phyloP scores from a whole-genome alignment of 2,888 invertebrate species.

The Drosophila buzzatii region DNA sequence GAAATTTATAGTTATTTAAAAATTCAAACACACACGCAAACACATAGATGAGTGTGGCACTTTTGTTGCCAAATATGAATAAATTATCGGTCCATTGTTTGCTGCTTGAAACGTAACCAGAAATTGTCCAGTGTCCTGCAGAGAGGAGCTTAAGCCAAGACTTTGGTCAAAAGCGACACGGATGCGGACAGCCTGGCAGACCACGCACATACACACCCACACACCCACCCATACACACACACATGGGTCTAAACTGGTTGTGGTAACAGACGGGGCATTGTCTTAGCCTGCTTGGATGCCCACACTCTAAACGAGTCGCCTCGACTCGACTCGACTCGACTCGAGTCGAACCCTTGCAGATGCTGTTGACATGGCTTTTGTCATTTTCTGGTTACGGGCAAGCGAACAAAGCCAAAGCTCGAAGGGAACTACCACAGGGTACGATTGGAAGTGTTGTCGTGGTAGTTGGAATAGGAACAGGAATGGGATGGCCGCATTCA shows the following conservation, averaged over 20 bases:
- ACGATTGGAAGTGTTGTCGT: not conserved
- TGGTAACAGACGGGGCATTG: slow-evolving; percentile 49
- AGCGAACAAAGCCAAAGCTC: slow-evolving; percentile 66
- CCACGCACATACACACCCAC: slow-evolving; percentile 12
- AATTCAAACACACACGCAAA: slow-evolving; percentile 55
- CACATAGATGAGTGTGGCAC: slow-evolving; percentile 35
- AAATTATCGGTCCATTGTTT: slow-evolving; percentile 77
- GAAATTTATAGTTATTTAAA: slow-evolving; percentile 81
- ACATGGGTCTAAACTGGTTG: slow-evolving; percentile 3
- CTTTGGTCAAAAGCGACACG: slow-evolving; percentile 71
- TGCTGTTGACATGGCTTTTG: slow-evolving; percentile 79
- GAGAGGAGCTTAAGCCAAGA: slow-evolving; percentile 57
- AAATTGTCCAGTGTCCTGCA: slow-evolving; percentile 40
- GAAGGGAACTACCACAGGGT: slow-evolving; percentile 36
- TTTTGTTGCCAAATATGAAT: slow-evolving; percentile 77
- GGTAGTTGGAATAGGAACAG: not conserved
- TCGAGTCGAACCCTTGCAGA: slow-evolving; percentile 58
- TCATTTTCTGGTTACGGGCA: slow-evolving; percentile 79
- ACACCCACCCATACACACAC: not conserved
- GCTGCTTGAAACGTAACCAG: slow-evolving; percentile 73
- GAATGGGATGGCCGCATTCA: not conserved
- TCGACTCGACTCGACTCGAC: slow-evolving; percentile 23
- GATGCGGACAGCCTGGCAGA: slow-evolving; percentile 35
- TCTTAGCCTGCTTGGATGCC: slow-evolving; percentile 31
- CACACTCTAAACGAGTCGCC: slow-evolving; percentile 19